phyloP scores from a whole-genome alignment of 1,140 invertebrate genomes.

The Diuraphis noxia region DNA sequence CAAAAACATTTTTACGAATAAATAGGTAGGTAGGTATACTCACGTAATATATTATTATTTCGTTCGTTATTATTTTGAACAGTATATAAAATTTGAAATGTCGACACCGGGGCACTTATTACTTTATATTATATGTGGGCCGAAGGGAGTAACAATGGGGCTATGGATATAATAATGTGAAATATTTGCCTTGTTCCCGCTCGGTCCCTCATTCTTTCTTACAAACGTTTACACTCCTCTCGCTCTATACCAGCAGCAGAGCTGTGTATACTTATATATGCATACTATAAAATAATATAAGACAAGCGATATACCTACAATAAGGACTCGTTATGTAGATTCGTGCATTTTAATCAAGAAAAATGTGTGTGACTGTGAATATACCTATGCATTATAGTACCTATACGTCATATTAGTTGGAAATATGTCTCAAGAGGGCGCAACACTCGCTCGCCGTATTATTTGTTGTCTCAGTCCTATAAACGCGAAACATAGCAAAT shows the following conservation, averaged over 20 bases:
- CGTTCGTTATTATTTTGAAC: background rate
- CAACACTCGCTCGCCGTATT: too few relatives aligned
- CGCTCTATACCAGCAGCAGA: background rate
- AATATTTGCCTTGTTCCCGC: slow-evolving; percentile 45
- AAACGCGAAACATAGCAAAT: too few relatives aligned
- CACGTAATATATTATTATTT: background rate
- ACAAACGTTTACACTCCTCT: background rate
- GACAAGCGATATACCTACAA: background rate
- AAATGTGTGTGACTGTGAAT: background rate
- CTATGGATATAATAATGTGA: slow-evolving; percentile 29
- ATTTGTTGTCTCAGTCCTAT: too few relatives aligned
- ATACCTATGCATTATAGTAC: background rate
- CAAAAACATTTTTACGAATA: background rate
- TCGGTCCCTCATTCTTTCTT: slow-evolving; percentile 13
- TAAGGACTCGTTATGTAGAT: background rate
- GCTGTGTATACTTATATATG: background rate
- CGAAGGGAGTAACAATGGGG: slow-evolving; percentile 26
- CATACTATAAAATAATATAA: slow-evolving; percentile 1
- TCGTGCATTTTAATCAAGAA: background rate
- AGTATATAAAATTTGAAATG: slow-evolving; percentile 10
- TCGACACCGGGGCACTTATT: slow-evolving; percentile 45
- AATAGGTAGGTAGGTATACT: background rate
- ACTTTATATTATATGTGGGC: background rate
- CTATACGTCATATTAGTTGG: background rate
- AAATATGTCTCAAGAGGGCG: too few relatives aligned